Evolutionary conservation across 2,797 vertebrate genomes (phyloP).

Genomic region (Peromyscus nudipes): DNA sequence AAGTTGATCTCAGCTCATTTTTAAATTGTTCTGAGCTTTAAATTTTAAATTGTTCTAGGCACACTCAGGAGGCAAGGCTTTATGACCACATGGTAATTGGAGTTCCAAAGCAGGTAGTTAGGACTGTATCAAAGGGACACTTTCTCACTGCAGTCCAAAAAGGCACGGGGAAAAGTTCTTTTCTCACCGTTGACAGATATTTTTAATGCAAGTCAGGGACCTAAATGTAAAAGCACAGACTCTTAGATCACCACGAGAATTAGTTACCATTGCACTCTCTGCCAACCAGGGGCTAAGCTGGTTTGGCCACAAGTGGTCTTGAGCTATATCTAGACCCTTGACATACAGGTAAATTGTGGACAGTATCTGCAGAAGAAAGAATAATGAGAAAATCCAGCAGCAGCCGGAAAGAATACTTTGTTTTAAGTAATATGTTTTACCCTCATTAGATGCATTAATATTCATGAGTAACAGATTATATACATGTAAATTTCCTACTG

Average conservation of each 20-base stretch:
- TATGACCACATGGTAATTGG: background rate
- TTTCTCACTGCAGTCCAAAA: background rate
- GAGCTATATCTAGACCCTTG: background rate
- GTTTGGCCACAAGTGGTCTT: background rate
- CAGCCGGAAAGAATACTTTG: slow-evolving; percentile 54
- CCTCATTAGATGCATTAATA: slow-evolving; percentile 77
- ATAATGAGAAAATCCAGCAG: slow-evolving; percentile 39
- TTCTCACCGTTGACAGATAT: background rate
- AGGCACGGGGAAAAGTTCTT: slow-evolving; percentile 5
- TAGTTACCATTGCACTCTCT: background rate
- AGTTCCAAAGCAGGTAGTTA: background rate
- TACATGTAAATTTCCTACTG: slow-evolving; percentile 67
- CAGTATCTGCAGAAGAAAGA: background rate
- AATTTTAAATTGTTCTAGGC: background rate
- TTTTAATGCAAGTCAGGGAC: background rate
- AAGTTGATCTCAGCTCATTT: background rate
- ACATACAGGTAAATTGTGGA: background rate
- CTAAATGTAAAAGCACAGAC: slow-evolving; percentile 3
- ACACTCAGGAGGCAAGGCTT: slow-evolving; percentile 1
- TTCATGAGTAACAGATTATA: slow-evolving; percentile 75
- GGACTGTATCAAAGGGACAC: background rate
- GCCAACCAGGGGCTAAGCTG: background rate
- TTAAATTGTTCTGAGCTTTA: background rate
- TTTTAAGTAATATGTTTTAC: slow-evolving; percentile 72
- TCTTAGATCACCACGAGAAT: background rate